Base-by-base conservation (phyloP, 2,113 vertebrate genomes). In the Sitta europaea region DNA sequence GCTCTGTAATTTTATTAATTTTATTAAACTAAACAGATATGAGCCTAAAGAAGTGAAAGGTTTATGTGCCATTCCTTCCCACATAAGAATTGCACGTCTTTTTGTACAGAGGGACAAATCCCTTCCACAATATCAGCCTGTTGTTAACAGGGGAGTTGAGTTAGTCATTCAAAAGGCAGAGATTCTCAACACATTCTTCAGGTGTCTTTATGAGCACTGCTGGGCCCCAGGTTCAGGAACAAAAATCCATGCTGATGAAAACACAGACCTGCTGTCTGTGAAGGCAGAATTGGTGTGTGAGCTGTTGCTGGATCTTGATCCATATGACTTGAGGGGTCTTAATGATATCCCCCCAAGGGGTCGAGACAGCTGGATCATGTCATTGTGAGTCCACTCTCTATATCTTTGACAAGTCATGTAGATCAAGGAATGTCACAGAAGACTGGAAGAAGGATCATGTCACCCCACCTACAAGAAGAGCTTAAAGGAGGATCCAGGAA, bases 261-360 rank as follows among this genome's bases (percentile, higher is more conserved):
- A 45, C 17, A 10, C 33, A 55, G 14, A 29, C 25, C 33, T 33
- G 12, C 43, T 7, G 7, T 31, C 36, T 35, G 10, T 45, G 40
- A 73, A 54, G 18, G 47, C 38, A 42, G 12, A 42, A 5, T 35
- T 58, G 31, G 7, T 55, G 16, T 24, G 14, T 36, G 54, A 76
- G 38, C 35, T 62, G 13, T 33, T 55, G 35, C 7, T 71, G 31
- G 33, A 57, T 11, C 16, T n/a, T 50, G 55, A 77, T 12, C 15
- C 17, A 5, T 45, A 3, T 11, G 16, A 18, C 42, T 29, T 0
- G 0, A 36, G 19, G 15, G 50, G 6, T 6, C 21, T 42, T 63
- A 36, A 43, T 6, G 9, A 20, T 43, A 33, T 33, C 5, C 10
- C 33, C 40, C 6, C 2, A 0, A 43, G 11, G 23, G 6, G 9